Percentiles rank a stretch among this genome's conserved stretches.
Evolutionary conservation across 2,797 vertebrate genomes (phyloP).

Genomic region (Numenius phaeopus): DNA sequence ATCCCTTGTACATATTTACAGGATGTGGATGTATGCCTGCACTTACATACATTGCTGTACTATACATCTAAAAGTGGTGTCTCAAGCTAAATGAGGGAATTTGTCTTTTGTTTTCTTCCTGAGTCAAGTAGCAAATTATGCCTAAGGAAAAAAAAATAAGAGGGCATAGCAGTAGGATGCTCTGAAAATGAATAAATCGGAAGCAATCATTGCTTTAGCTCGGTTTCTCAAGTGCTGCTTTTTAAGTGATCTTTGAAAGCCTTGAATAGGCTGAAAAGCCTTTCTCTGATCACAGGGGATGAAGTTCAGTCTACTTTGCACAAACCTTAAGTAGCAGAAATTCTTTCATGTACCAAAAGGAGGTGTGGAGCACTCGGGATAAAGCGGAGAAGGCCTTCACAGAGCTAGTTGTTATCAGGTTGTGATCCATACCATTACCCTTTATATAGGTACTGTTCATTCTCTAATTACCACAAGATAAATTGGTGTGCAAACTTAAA

Average conservation of each 20-base stretch:
- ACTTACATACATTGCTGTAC: neutral
- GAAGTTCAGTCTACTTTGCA: neutral
- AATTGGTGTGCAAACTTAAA: neutral
- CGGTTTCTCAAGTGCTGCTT: conserved; percentile 47
- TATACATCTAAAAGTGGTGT: neutral
- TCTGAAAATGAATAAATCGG: neutral
- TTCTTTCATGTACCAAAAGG: neutral
- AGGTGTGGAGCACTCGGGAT: neutral
- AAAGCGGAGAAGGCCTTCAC: neutral
- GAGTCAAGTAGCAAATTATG: neutral
- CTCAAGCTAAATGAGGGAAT: neutral
- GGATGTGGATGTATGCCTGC: neutral
- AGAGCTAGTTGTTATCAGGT: neutral
- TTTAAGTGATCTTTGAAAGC: conserved; percentile 33
- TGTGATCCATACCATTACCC: neutral
- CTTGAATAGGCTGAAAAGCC: neutral
- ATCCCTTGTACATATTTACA: neutral
- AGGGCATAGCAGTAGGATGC: neutral
- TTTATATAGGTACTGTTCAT: neutral
- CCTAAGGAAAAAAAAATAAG: neutral
- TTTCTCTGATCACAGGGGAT: neutral
- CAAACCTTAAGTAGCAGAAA: neutral
- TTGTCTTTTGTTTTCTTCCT: neutral
- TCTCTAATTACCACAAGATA: neutral
- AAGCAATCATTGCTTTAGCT: conserved; percentile 29